A percentile compares a stretch with the other conserved stretches of the same genome.
Conservation (phyloP, 1,140 invertebrate genomes). For the Homalodisca vitripennis region DNA sequence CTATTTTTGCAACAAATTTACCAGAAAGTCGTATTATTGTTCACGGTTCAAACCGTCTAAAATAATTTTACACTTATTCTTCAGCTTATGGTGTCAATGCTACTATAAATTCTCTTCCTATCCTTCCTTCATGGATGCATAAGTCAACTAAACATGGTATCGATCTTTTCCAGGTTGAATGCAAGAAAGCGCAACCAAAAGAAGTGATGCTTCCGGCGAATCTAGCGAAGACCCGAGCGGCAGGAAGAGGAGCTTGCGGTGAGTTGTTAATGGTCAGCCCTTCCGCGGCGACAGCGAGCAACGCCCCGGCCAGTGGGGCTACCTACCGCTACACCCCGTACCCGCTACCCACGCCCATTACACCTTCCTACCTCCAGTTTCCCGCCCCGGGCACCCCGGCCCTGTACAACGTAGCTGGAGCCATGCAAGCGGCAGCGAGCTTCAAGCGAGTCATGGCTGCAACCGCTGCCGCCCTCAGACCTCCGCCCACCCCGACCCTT, state of each 20-base stretch:
- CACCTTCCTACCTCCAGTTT: conserved; percentile 28
- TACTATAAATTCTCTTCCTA: not conserved
- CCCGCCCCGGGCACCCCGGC: conserved; percentile 41
- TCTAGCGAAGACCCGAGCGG: conserved; percentile 88
- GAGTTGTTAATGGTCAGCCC: conserved; percentile 62
- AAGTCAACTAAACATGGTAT: no score
- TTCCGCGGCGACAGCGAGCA: conserved; percentile 47
- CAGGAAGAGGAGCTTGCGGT: conserved; percentile 91
- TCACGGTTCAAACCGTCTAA: no score
- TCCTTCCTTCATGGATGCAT: not conserved
- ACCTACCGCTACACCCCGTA: conserved; percentile 55
- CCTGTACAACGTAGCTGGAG: conserved; percentile 55
- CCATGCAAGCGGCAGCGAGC: conserved; percentile 51
- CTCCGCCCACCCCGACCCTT: conserved; percentile 53
- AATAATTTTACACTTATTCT: not conserved
- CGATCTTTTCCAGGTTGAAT: conserved; percentile 87
- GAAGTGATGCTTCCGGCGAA: conserved; percentile 98
- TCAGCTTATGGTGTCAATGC: no score
- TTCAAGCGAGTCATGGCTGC: conserved; percentile 52
- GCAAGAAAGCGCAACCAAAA: conserved; percentile 99
- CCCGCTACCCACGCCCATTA: conserved; percentile 53
- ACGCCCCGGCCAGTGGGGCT: conserved; percentile 54
- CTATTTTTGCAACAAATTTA: no score
- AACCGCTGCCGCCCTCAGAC: conserved; percentile 49
- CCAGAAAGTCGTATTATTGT: no score